Base-by-base conservation (phyloP, 2,888 invertebrate species). In the Achlya flavicornis region DNA sequence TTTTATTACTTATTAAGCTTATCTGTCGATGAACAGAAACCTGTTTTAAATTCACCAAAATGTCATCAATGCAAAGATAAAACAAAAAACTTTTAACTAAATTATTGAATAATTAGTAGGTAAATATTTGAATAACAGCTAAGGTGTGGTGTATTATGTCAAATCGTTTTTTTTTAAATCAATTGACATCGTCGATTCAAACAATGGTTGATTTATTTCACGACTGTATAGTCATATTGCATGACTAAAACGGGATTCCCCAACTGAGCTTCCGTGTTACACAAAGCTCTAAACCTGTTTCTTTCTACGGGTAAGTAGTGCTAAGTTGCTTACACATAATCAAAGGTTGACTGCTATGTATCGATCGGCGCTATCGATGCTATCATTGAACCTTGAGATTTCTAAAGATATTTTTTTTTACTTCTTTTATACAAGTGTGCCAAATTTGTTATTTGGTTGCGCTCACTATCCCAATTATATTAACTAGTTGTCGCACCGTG, bases 251-350 rank as follows among this genome's bases (percentile, higher is more conserved):
- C 63, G 72, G 72, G 61, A 64, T 75, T 77, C 67, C 66, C 75
- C 71, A 63, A 3, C 8, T n/a, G 19, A 19, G 69, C 83, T 78
- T 71, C 80, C 76, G 75, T 72, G 67, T 68, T 78, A 79, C 76
- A 63, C 70, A 57, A 19, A 46, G 43, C 62, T 19, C 53, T 16
- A 64, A 76, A 74, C 75, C 66, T 46, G 76, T 80, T 77, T 68
- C 12, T 57, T 63, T n/a, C 19, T 61, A 53, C 57, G n/a, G 41
- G 33, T 60, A 61, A n/a, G n/a, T 26, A 62, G 41, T 64, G 64
- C 58, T 43, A 58, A 11, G 35, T 38, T 53, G n/a, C 41, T 46
- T 38, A 60, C n/a, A 33, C 53, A 14, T 57, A 26, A 11, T 16
- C 19, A 19, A 26, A 43, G 33, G 38, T 16, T 35, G 33, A 12